Percentiles rank a stretch among this genome's conserved stretches.
Conservation (phyloP, 2,888 invertebrate genomes). For the Pediacus dermestoides region DNA sequence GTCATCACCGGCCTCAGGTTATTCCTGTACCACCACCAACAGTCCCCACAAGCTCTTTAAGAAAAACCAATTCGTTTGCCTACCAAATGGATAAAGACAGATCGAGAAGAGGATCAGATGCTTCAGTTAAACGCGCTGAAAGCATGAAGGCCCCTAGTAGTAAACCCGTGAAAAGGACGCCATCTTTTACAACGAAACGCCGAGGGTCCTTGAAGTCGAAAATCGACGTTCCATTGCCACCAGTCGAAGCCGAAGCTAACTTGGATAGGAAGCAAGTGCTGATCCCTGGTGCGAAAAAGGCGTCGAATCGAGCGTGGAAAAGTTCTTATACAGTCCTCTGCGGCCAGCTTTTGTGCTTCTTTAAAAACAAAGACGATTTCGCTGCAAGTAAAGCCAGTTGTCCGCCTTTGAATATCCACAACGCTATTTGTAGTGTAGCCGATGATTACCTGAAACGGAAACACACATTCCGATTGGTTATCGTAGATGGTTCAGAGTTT, state of each 20-base stretch:
- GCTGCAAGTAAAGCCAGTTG: slow-evolving; percentile 82
- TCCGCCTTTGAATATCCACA: slow-evolving; percentile 76
- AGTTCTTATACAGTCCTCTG: slow-evolving; percentile 91
- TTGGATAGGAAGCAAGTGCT: slow-evolving; percentile 94
- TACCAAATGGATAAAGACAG: slow-evolving; percentile 59
- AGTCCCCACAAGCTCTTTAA: slow-evolving; percentile 44
- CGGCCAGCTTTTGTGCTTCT: slow-evolving; percentile 96
- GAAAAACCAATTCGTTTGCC: slow-evolving; percentile 59
- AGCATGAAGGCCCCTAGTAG: slow-evolving; percentile 72
- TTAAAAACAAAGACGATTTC: slow-evolving; percentile 92
- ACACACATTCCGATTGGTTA: slow-evolving; percentile 82
- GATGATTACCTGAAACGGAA: slow-evolving; percentile 95
- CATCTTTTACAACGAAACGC: slow-evolving; percentile 90
- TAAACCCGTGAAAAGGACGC: slow-evolving; percentile 85
- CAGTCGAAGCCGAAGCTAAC: slow-evolving; percentile 86
- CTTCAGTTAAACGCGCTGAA: slow-evolving; percentile 73
- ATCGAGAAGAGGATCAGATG: slow-evolving; percentile 53
- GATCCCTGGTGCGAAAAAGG: slow-evolving; percentile 89
- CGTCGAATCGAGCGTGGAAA: slow-evolving; percentile 95
- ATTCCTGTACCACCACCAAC: slow-evolving; percentile 29
- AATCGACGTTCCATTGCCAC: slow-evolving; percentile 69
- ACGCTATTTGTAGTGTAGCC: slow-evolving; percentile 80
- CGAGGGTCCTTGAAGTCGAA: slow-evolving; percentile 79
- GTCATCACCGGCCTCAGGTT: slow-evolving; percentile 15
- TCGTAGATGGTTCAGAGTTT: slow-evolving; percentile 91